Base-by-base conservation (phyloP, 1,140 invertebrate genomes). In the Trichonephila clavata region DNA sequence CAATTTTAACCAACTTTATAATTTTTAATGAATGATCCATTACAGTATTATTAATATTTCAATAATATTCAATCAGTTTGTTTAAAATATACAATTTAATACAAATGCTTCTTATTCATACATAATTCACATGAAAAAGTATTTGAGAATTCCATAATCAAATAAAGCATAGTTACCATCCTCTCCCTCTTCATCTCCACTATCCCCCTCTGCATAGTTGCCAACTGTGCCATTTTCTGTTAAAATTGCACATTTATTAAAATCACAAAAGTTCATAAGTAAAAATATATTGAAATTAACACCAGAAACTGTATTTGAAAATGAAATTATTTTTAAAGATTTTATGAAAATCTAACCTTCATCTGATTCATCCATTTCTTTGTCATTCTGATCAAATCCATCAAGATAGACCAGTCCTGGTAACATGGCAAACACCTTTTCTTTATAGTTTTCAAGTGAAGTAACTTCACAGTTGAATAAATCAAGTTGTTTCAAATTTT, bases 381-480 rank as follows among this genome's bases (percentile, higher is more conserved):
- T 95, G 4, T 95, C 95, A 94, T 96, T 94, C 80, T 94, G 81
- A 92, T 95, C 96, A 90, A 95, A 95, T 2, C 98, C 99, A 97
- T 99, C 99, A 80, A 99, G 97, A 96, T 97, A 99, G 96, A 97
- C 98, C 63, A 99, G 96, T 94, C 97, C 97, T 84, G 98, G 98
- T 94, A 99, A 97, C 95, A 99, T 96, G 95, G 97, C 97, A 96
- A 99, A 99, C 57, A 99, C 97, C 96, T 99, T 98, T 95, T 98
- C 98, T 95, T 98, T 97, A 96, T 99, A 99, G 95, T 98, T 97
- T 84, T 99, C 98, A 95, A 97, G 96, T 94, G 96, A 97, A 94
- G 98, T 99, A 43, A 98, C 98, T 96, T 99, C 98, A 97, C 99
- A 99, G 95, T 99, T 99, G 95, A 99, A 99, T 86, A 99, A 96